phyloP scores from a whole-genome alignment of 1,140 invertebrate species.

The Odontomachus brunneus region DNA sequence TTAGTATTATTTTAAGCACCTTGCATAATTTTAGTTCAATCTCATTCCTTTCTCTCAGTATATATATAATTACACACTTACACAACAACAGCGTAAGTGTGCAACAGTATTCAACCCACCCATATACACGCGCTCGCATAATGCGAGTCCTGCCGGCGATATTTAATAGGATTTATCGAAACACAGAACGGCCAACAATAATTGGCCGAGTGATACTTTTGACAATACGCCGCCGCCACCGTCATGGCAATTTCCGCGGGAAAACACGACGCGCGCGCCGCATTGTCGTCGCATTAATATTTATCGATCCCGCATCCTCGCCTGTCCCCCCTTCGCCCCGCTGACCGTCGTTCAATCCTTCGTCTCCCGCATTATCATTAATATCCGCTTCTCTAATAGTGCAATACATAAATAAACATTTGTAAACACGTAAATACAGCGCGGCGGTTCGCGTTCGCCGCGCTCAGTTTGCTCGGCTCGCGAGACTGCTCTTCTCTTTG shows the following conservation, averaged over 20 bases:
- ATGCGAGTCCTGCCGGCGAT: too few relatives aligned
- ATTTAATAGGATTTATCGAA: conserved; percentile 31
- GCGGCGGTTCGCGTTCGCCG: not conserved
- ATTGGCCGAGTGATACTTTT: conserved; percentile 22
- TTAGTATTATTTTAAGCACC: too few relatives aligned
- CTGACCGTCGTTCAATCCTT: conserved; percentile 25
- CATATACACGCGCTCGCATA: too few relatives aligned
- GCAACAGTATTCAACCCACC: too few relatives aligned
- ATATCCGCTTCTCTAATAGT: conserved; percentile 51
- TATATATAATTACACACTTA: too few relatives aligned
- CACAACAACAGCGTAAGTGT: too few relatives aligned
- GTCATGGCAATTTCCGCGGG: not conserved
- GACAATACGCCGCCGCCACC: not conserved
- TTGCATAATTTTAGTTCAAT: too few relatives aligned
- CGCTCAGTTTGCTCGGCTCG: conserved; percentile 24
- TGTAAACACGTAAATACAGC: conserved; percentile 42
- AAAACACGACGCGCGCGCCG: conserved; percentile 12
- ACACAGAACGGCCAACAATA: not conserved
- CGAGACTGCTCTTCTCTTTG: conserved; percentile 10
- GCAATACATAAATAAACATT: conserved; percentile 56
- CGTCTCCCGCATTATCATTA: conserved; percentile 24
- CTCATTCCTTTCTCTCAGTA: too few relatives aligned
- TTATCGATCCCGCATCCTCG: conserved; percentile 1
- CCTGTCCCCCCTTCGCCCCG: too few relatives aligned
- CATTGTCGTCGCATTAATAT: conserved; percentile 48